Base-by-base conservation (phyloP, 53 echinoderm and acorn worm genomes). In the Astropecten irregularis region DNA sequence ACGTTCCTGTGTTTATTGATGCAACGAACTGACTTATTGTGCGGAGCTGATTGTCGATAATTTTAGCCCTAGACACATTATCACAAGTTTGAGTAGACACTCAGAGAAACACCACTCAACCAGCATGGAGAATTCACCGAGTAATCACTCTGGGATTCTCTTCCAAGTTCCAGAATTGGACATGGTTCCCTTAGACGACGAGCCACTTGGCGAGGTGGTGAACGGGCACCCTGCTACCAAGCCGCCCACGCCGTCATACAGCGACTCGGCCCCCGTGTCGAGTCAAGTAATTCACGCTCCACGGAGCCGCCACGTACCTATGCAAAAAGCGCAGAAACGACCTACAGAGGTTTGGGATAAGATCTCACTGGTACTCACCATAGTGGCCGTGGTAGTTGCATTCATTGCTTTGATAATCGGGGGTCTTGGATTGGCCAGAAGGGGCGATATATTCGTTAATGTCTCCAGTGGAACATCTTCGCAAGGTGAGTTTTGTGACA, bases 401-500 rank as follows among this genome's bases (percentile, higher is more conserved):
- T 46, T 79, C 48, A 62, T 79, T n/a, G 79, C 79, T 3, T 19
- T 79, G 13, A 11, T 79, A 30, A 30, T 79, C 1, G 79, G 79
- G 2, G 34, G 62, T 3, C 7, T 79, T 1, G 79, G 79, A 20
- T 46, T 79, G 2, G 16, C 62, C 0, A 40, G 44, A 3, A 44
- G 62, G 63, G 62, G 79, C 3, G 79, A 79, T 21, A 79, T 79
- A 18, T 46, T 61, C 14, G 79, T 79, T 20, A 79, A 79, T 46
- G 48, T 79, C 46, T 31, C 48, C 0, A 47, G 61, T n/a, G 79
- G 79, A 21, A 58, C 74, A 40, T 22, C 36, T 3, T 11, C 3
- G 1, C 15, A n/a, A n/a, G n/a, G n/a, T n/a, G n/a, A n/a, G n/a
- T n/a, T n/a, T n/a, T n/a, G n/a, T n/a, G n/a, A n/a, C n/a, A n/a